Evolutionary conservation across 2,797 vertebrate genomes (phyloP).

Genomic region (Falco biarmicus): DNA sequence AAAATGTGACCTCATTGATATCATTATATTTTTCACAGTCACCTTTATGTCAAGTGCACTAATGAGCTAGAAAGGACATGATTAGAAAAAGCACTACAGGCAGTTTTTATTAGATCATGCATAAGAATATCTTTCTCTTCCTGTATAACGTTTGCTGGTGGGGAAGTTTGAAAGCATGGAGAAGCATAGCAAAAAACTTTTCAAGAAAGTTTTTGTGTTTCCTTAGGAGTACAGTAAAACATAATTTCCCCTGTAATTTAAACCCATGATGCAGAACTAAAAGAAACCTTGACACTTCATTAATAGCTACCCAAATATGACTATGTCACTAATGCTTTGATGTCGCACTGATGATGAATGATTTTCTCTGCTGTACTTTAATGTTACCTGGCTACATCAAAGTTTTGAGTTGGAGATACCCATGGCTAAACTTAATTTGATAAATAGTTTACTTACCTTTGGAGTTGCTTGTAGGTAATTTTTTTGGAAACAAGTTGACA

Average conservation of each 20-base stretch:
- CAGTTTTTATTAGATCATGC: not conserved
- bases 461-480: not conserved
- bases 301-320: not conserved
- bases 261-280: not conserved
- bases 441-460: not conserved
- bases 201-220: not conserved
- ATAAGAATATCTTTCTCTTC: not conserved
- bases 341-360: not conserved
- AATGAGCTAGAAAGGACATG: not conserved
- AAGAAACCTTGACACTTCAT: not conserved
- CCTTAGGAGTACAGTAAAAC: not conserved
- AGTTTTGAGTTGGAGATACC: not conserved
- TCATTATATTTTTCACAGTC: not conserved
- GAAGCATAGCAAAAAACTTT: not conserved
- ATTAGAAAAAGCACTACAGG: not conserved
- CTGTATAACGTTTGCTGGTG: not conserved
- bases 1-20: not conserved
- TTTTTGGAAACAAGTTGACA: constrained; percentile 2
- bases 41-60: not conserved
- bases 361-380: not conserved
- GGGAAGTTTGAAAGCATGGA: not conserved
- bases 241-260: not conserved
- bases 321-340: not conserved
- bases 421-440: constrained; percentile 1
- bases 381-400: not conserved